Base-by-base conservation (phyloP, 37 sponge, comb jelly and placozoan species). In the Diacarnus erythraeanus region DNA sequence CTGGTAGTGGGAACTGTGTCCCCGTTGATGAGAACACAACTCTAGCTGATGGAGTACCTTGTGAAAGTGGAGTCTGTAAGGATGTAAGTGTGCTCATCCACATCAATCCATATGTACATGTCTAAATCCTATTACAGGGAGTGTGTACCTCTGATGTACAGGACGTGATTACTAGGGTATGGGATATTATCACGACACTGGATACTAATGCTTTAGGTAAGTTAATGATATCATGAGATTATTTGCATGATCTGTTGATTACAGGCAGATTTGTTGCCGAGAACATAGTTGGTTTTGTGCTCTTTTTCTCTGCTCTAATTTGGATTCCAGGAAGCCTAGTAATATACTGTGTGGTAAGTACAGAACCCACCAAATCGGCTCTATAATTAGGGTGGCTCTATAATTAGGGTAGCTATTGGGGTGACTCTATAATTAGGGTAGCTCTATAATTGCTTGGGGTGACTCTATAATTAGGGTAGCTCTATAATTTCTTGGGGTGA, bases 201-300 rank as follows among this genome's bases (percentile, higher is more conserved):
- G 75, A 74, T 38, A 39, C 39, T 27, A 69, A 74, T 60, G 75
- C 72, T 35, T 34, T 82, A 21, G 22, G 83, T 82, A 54, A 81
- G 63, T 9, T 18, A 47, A 47, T 15, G 12, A 15, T 47, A 47
- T 15, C 6, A 47, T 47, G 6, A 6, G 6, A 47, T 47, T 12
- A 47, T 15, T 12, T 47, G 6, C 12, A 47, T 47, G 51, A 12
- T 47, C 10, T 47, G 12, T 47, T 47, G 9, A 5, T 5, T 78
- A 23, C 51, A 67, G 57, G 74, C 2, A 57, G n/a, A 23, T 61
- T 74, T 33, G 44, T 82, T 29, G 27, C 4, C 22, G 75, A 82
- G 56, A 82, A 82, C 67, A 73, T 82, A 26, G 75, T 82, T 2
- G 83, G 83, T 0, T 65, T 26, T 74, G 73, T 72, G 23, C 75